Conservation (phyloP, 1,140 invertebrate genomes). For the Drosophila triauraria region DNA sequence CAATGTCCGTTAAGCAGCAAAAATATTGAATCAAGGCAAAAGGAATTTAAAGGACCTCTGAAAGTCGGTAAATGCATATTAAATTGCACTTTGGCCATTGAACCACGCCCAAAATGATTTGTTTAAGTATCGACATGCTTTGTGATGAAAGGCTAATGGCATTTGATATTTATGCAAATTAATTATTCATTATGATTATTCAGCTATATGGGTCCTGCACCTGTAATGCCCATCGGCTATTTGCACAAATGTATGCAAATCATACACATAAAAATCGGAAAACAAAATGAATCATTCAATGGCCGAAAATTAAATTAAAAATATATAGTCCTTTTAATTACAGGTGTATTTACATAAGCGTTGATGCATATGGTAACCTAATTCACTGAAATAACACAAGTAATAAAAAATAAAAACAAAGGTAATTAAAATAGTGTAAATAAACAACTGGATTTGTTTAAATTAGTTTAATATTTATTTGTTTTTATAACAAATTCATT, state of each 20-base stretch:
- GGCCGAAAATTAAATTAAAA: background rate
- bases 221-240: slow-evolving; percentile 11
- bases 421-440: too few relatives aligned
- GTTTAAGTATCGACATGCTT: slow-evolving; percentile 20
- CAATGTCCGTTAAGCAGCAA: background rate
- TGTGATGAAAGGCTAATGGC: slow-evolving; percentile 46
- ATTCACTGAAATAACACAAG: background rate
- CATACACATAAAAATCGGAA: background rate
- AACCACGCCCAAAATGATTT: slow-evolving; percentile 12
- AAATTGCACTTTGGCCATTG: slow-evolving; percentile 14
- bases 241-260: slow-evolving; percentile 6
- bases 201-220: slow-evolving; percentile 9
- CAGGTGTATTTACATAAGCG: background rate
- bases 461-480: too few relatives aligned
- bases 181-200: slow-evolving; percentile 66
- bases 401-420: too few relatives aligned
- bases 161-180: slow-evolving; percentile 74
- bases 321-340: background rate
- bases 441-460: too few relatives aligned
- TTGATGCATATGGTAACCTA: background rate
- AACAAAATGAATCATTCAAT: background rate
- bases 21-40: slow-evolving; percentile 2
- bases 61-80: slow-evolving; percentile 14
- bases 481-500: too few relatives aligned
- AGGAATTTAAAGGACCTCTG: slow-evolving; percentile 6